Evolutionary conservation across 92 coral and sea anemone genomes (phyloP), one percentile per base, ranked within the genome.

Genomic region (Epizoanthus stellaris): DNA sequence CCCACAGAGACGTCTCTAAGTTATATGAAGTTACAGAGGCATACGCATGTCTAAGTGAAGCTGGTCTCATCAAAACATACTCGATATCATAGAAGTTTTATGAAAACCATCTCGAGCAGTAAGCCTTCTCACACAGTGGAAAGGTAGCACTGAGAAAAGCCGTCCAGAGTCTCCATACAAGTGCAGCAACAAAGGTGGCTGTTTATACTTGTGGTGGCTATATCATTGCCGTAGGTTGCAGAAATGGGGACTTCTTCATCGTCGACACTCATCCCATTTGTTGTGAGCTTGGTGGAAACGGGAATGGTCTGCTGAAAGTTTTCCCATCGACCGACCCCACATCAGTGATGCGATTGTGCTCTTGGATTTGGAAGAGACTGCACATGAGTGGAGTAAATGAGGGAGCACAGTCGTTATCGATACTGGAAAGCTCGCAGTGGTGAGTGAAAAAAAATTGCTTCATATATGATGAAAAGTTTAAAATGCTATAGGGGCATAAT

Each of bases 361-460:
- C 82, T 38, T 91, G 95, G 95, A 71, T 88, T 9, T 88, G 95
- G 92, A 68, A 77, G 68, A 82, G 92, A n/a, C 85, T 88, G 56
- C 20, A 77, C 66, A 66, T 2, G 30, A 88, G 94, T 64, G 90
- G 90, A 20, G 94, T 91, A n/a, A 38, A 67, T 25, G 61, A 75
- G 30, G 73, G 76, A 25, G 17, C 56, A 66, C 94, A 91, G 65
- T 85, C 94, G 25, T 88, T 91, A 45, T 3, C 49, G 20, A 82
- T 75, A 59, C 57, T 87, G 17, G 88, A 87, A 86, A 43, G 53
- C 11, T 19, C 17, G 23, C 23, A 42, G 14, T 8, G 86, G 86
- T 56, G 52, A 19, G 86, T 82, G 11, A 67, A 73, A 16, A 43
- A 42, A 7, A 42, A 23, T 16, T 67, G 17, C n/a, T 71, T 15